Base-by-base conservation (phyloP, 2,888 invertebrate genomes). In the Mythimna impura region DNA sequence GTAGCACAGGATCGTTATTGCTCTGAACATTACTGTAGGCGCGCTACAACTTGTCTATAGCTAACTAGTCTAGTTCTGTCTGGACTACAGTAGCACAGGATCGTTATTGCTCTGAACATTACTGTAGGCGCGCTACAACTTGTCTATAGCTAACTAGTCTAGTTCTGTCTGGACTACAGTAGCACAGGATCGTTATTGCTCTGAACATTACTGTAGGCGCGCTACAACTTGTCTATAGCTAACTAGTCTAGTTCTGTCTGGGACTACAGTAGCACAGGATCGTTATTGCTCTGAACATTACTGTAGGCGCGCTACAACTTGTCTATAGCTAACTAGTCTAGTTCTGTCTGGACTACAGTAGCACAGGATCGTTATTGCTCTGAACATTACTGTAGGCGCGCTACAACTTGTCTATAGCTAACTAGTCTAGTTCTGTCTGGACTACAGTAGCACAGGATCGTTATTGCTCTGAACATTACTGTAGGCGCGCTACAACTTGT, bases 21-120 rank as follows among this genome's bases (percentile, higher is more conserved):
- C 77, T 61, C n/a, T 36, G 61, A 14, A 30, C 14, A 40, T 61
- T 14, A 14, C 14, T 12, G 20, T 1, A n/a, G n/a, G n/a, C n/a
- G n/a, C n/a, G n/a, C n/a, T n/a, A n/a, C n/a, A n/a, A n/a, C n/a
- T n/a, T n/a, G n/a, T n/a, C n/a, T n/a, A n/a, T n/a, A n/a, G 20
- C 8, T 47, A 4, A 7, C 36, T 0, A 4, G 5, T 50, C 50
- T 66, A 34, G 40, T 20, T 12, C 8, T 14, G 17, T 60, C 8
- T 22, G 47, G 30, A 54, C 47, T 8, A 14, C 8, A 69, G n/a
- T 55, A 12, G 30, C 47, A 17, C 7, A 17, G 4, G 3, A 6
- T n/a, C 8, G 47, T 36, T 3, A 50, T 55, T 74, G 61, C 77
- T 61, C n/a, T 36, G 61, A 14, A 30, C 14, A 40, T 61, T 14